A percentile compares a stretch with the other conserved stretches of the same genome.
These are phyloP conservation scores for Leptopilina drosophilae DNA, from an alignment of 2,888 invertebrate species.

Conservation along the genomic window DNA sequence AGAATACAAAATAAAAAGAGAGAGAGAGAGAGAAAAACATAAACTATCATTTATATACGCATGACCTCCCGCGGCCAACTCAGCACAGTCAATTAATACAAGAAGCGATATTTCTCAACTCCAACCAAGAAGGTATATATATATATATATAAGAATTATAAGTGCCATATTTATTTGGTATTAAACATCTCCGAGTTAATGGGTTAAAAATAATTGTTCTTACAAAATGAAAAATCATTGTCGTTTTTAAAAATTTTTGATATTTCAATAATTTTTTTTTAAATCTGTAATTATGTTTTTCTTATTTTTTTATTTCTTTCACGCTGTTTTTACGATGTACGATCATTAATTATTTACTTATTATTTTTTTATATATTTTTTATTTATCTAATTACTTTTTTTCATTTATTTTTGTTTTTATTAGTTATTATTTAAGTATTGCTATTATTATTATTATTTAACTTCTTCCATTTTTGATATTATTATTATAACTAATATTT, in stretches of 20 bases:
- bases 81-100: slow-evolving; percentile 34
- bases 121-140: slow-evolving; percentile 46
- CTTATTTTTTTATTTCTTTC: neutral
- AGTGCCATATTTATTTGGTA: slow-evolving; percentile 2
- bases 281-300: neutral
- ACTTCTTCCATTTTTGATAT: too few species aligned
- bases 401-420: too few species aligned
- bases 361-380: too few species aligned
- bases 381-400: too few species aligned
- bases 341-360: neutral
- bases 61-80: slow-evolving; percentile 33
- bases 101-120: slow-evolving; percentile 45
- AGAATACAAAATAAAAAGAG: neutral
- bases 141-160: neutral
- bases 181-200: neutral
- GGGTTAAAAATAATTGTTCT: neutral
- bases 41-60: slow-evolving; percentile 36
- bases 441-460: too few species aligned
- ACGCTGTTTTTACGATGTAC: neutral
- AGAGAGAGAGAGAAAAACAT: slow-evolving; percentile 14
- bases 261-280: neutral
- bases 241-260: neutral
- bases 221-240: neutral
- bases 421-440: too few species aligned
- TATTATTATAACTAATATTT: too few species aligned